Evolutionary conservation across 2,113 vertebrate species (phyloP), one percentile per base, ranked within the genome.

Genomic region (Ochotona princeps): DNA sequence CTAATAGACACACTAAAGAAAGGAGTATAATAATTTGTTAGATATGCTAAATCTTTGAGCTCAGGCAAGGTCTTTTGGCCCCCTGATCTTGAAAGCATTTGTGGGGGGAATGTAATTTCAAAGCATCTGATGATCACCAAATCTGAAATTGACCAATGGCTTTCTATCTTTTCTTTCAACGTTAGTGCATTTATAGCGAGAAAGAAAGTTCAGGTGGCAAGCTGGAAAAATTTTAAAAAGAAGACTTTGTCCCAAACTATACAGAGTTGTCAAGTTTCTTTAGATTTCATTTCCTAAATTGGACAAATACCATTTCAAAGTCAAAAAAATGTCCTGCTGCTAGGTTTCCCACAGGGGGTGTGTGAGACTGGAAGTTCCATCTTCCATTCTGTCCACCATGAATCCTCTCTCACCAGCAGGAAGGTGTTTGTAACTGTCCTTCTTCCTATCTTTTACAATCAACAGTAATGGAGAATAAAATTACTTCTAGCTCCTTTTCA

Each of bases 21-120:
- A 98, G 97, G 96, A 98, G 96, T 96, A 96, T 92, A 97, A 96
- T 92, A 97, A 92, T 97, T 98, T 97, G 84, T 81, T 96, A 83
- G 95, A 96, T 25, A 23, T 87, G 98, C 96, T 98, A 97, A 98
- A 97, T 98, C 96, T 96, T 97, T 97, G 95, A 97, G 97, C 95
- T 98, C 87, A 94, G 80, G 87, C 89, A 81, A 93, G 89, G 96
- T 97, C 89, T 78, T 96, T 90, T 95, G 93, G 94, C 61, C 57
- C 57, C 66, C 90, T 75, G 94, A 93, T 91, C 96, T 97, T 98
- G 96, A 98, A 97, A 98, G 96, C 91, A 92, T 94, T 97, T 97
- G 72, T 2, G 20, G 25, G 95, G 89, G 91, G 97, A 73, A 97
- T 90, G 78, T 82, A 93, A 96, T 97, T 95, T 97, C 94, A 96